A percentile compares a stretch with the other conserved stretches of the same genome.
Evolutionary conservation across 2,113 vertebrate genomes (phyloP).

Genomic region (Forbesichthys agassizii): DNA sequence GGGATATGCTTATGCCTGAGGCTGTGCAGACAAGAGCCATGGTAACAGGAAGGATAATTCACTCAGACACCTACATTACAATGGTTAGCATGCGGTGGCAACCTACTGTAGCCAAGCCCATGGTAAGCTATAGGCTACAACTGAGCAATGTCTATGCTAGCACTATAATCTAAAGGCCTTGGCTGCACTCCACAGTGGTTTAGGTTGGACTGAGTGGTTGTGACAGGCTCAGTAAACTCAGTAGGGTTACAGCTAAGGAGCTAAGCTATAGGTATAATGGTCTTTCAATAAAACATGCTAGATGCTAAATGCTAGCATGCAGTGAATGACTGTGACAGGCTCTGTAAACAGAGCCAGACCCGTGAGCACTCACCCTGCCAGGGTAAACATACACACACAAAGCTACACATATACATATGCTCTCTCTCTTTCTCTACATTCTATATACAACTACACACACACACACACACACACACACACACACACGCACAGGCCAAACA

Average conservation of each 20-base stretch:
- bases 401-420: slow-evolving; percentile 11
- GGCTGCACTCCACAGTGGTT: slow-evolving; percentile 42
- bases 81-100: slow-evolving; percentile 53
- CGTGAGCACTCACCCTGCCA: slow-evolving; percentile 55
- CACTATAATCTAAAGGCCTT: slow-evolving; percentile 36
- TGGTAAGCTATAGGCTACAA: slow-evolving; percentile 33
- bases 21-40: slow-evolving; percentile 55
- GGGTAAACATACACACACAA: slow-evolving; percentile 50
- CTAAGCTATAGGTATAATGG: slow-evolving; percentile 58
- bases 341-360: slow-evolving; percentile 82
- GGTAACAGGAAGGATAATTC: slow-evolving; percentile 63
- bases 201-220: slow-evolving; percentile 53
- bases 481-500: slow-evolving; percentile 65
- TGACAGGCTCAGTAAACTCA: slow-evolving; percentile 63
- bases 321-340: slow-evolving; percentile 85
- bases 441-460: slow-evolving; percentile 16
- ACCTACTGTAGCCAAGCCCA: slow-evolving; percentile 38
- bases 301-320: slow-evolving; percentile 71
- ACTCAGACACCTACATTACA: slow-evolving; percentile 59
- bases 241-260: slow-evolving; percentile 54
- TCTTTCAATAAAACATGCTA: slow-evolving; percentile 55
- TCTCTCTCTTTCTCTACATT: no score
- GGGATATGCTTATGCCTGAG: slow-evolving; percentile 52
- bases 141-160: slow-evolving; percentile 35
- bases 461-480: slow-evolving; percentile 27